A percentile compares a stretch with the other conserved stretches of the same genome.
These are phyloP conservation scores for Dicyrtoma fusca DNA, from an alignment of 2,888 invertebrate genomes.

Conservation along the genomic window DNA sequence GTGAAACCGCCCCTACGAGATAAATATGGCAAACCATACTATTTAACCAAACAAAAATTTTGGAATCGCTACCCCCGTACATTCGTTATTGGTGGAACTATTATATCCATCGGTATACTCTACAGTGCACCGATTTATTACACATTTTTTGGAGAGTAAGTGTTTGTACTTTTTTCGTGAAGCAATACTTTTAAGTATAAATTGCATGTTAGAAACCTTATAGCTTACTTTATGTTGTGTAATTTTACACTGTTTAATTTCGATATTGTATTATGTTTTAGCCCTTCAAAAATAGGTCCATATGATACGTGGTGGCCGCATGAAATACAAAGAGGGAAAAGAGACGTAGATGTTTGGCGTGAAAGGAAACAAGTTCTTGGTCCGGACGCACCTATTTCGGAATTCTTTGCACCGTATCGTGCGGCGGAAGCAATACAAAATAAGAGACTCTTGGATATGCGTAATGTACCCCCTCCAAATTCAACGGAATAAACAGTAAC, in stretches of 20 bases:
- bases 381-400: not conserved
- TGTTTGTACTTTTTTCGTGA: too few relatives aligned
- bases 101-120: slow-evolving; percentile 63
- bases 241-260: not conserved
- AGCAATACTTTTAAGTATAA: too few relatives aligned
- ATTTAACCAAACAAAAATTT: slow-evolving; percentile 40
- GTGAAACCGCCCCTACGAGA: slow-evolving; percentile 19
- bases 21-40: slow-evolving; percentile 39
- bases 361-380: slow-evolving; percentile 22
- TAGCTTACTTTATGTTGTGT: too few relatives aligned
- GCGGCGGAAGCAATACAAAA: not conserved
- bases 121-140: slow-evolving; percentile 73
- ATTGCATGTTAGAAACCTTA: too few relatives aligned
- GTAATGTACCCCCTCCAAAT: too few relatives aligned
- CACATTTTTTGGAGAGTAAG: not conserved
- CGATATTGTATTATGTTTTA: slow-evolving; percentile 3
- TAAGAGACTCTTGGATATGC: too few relatives aligned
- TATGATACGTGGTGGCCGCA: slow-evolving; percentile 42
- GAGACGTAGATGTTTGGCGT: slow-evolving; percentile 35
- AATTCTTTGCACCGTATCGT: too few relatives aligned
- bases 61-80: slow-evolving; percentile 36
- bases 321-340: slow-evolving; percentile 41
- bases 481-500: too few relatives aligned
- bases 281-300: slow-evolving; percentile 18
- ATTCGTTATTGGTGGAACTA: slow-evolving; percentile 59